Conservation (phyloP, 2,113 vertebrate genomes). For the Edolisoma coerulescens region DNA sequence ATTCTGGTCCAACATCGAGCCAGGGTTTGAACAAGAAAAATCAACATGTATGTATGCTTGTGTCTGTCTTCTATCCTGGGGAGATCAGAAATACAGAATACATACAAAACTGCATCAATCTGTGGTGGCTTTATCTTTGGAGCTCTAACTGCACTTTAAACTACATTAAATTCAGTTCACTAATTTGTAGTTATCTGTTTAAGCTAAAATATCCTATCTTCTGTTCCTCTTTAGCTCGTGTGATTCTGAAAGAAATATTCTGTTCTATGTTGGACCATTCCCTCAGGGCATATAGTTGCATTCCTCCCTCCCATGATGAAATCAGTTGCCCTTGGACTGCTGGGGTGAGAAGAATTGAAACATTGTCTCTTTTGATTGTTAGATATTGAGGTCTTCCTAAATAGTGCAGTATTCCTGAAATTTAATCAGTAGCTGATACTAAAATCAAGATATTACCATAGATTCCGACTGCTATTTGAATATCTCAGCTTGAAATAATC, state of each 20-base stretch:
- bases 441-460: neutral
- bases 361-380: neutral
- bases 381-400: neutral
- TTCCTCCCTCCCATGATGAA: neutral
- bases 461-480: conserved; percentile 11
- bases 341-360: neutral
- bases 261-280: neutral
- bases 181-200: neutral
- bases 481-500: conserved; percentile 24
- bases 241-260: neutral
- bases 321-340: neutral
- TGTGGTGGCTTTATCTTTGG: neutral
- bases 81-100: neutral
- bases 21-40: neutral
- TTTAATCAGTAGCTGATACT: neutral
- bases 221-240: neutral
- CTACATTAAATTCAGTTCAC: neutral
- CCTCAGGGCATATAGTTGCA: neutral
- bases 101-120: neutral
- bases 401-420: neutral
- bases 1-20: neutral
- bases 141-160: neutral
- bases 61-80: neutral
- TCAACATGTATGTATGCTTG: neutral
- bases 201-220: neutral